Evolutionary conservation across 2,888 invertebrate species (phyloP), one percentile per base, ranked within the genome.

Genomic region (Ochropacha duplaris): DNA sequence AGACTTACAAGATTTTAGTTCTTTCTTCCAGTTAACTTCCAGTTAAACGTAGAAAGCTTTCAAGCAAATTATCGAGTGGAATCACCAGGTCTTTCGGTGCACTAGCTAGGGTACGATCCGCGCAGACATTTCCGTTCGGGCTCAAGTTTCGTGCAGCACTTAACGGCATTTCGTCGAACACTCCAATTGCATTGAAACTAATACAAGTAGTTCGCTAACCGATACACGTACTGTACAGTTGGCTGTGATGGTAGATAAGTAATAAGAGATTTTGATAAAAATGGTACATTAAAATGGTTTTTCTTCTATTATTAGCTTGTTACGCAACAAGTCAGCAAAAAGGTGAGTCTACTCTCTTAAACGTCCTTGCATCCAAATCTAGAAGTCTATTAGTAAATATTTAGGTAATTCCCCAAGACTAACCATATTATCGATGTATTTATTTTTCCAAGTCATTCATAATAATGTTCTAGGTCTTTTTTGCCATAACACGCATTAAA

Each of bases 121-220:
- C 26, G 50, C 50, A 26, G 16, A 51, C 51, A 14, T 44, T 44
- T 44, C 44, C 64, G 61, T 61, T 59, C 58, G 51, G 16, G 50
- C 9, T 63, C 60, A 61, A 58, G 64, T 64, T 44, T 44, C 44
- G 44, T 63, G 68, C 59, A 63, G 65, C 68, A 68, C 71, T 69
- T 69, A 69, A 54, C 63, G 54, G 65, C 62, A 65, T 69, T 70
- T 65, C 61, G 62, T 67, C 61, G 65, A 52, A 52, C 52, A 56
- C 60, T 67, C 60, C 59, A 60, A 62, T 68, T 68, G 68, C 62
- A 64, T 68, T 60, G 68, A 68, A 70, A 69, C 71, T 69, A 69
- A 69, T 68, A 64, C 69, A 61, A 69, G 71, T 68, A 62, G 71
- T 63, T 62, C 61, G 59, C 55, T 22, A 57, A 56, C 55, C 61